Percentiles rank a stretch among this genome's conserved stretches.
phyloP scores from a whole-genome alignment of 2,797 vertebrate genomes.

The Sebastes itinus region DNA sequence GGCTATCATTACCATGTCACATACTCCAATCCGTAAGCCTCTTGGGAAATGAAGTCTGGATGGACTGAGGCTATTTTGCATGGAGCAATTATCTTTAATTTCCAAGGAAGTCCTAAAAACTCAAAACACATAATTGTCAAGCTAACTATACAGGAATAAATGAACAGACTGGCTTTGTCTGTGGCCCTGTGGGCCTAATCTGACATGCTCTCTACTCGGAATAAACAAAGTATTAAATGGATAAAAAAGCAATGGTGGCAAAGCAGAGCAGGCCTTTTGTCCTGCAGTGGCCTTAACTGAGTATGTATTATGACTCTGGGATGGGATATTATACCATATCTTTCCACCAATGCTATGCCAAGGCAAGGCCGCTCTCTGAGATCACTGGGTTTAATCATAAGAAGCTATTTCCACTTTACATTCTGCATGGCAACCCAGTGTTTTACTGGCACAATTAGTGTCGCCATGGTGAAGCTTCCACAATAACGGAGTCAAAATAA shows the following conservation, averaged over 20 bases:
- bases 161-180: constrained; percentile 33
- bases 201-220: constrained; percentile 18
- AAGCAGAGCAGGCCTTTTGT: constrained; percentile 23
- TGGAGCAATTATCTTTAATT: constrained; percentile 63
- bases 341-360: constrained; percentile 58
- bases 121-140: constrained; percentile 58
- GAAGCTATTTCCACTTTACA: constrained; percentile 66
- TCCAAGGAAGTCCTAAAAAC: constrained; percentile 46
- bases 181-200: constrained; percentile 14
- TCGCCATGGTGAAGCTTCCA: constrained; percentile 59
- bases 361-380: constrained; percentile 41
- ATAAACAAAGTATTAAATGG: constrained; percentile 52
- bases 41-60: constrained; percentile 57
- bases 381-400: constrained; percentile 67
- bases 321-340: constrained; percentile 60
- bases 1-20: constrained; percentile 67
- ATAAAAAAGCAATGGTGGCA: constrained; percentile 25
- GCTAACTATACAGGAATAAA: constrained; percentile 37
- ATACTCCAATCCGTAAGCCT: constrained; percentile 46
- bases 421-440: constrained; percentile 60
- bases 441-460: constrained; percentile 65
- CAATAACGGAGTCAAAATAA: constrained; percentile 67
- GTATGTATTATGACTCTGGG: constrained; percentile 42
- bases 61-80: constrained; percentile 48
- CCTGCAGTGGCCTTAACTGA: constrained; percentile 13